phyloP scores from a whole-genome alignment of 1,140 invertebrate species.

The Macrostomum lignano region DNA sequence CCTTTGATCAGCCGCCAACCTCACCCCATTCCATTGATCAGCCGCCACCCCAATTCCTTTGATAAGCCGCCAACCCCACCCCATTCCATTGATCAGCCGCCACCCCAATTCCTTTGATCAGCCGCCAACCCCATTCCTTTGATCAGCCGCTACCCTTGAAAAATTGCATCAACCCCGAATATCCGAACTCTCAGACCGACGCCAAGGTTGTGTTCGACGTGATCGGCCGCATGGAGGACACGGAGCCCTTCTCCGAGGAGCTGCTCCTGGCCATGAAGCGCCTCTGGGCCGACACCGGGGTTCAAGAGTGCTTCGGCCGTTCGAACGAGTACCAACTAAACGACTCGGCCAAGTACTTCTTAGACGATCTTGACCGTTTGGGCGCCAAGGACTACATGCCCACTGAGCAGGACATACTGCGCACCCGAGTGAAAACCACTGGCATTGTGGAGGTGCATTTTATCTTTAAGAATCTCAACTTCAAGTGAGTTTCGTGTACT shows the following conservation, averaged over 20 bases:
- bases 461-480: slow-evolving; percentile 98
- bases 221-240: slow-evolving; percentile 95
- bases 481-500: slow-evolving; percentile 46
- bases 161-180: too few species aligned
- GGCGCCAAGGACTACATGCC: slow-evolving; percentile 85
- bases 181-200: too few species aligned
- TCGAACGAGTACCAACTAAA: slow-evolving; percentile 74
- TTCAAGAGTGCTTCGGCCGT: slow-evolving; percentile 48
- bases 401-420: slow-evolving; percentile 92
- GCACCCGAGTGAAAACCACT: slow-evolving; percentile 96
- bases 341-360: slow-evolving; percentile 85
- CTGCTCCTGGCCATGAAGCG: slow-evolving; percentile 85
- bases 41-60: too few species aligned
- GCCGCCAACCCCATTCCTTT: not conserved
- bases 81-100: too few species aligned
- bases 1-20: too few species aligned
- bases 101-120: too few species aligned
- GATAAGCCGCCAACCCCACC: too few species aligned
- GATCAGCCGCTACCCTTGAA: too few species aligned
- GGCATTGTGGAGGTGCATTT: slow-evolving; percentile 99
- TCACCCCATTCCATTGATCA: too few species aligned
- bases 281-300: slow-evolving; percentile 60
- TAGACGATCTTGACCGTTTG: slow-evolving; percentile 57
- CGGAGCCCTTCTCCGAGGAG: slow-evolving; percentile 94
- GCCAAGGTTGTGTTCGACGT: slow-evolving; percentile 98